Evolutionary conservation across 2,113 vertebrate genomes (phyloP).

Genomic region (Pelvicachromis taeniatus): DNA sequence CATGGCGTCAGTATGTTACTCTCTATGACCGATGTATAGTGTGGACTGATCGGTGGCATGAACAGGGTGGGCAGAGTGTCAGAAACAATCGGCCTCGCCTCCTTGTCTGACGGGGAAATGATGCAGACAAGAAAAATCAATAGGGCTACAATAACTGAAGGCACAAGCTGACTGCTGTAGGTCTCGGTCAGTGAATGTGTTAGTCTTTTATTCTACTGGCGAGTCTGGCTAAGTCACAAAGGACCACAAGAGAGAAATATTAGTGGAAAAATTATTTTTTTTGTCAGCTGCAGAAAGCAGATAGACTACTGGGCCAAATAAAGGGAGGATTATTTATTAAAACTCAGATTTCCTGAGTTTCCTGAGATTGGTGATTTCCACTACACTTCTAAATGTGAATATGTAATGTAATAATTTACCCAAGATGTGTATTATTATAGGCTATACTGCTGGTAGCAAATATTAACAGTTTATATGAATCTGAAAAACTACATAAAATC

Average conservation of each 20-base stretch:
- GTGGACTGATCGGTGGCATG: not conserved
- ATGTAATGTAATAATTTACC: not conserved
- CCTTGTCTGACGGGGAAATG: not conserved
- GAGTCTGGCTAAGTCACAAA: not conserved
- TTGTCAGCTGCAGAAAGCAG: not conserved
- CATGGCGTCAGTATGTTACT: not conserved
- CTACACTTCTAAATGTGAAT: not conserved
- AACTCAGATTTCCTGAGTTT: not conserved
- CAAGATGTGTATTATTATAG: not conserved
- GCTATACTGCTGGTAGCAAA: not conserved
- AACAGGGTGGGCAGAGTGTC: not conserved
- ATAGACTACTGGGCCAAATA: not conserved
- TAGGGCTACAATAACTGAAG: not conserved
- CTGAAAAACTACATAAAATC: not conserved
- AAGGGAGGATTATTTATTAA: not conserved
- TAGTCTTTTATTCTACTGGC: not conserved
- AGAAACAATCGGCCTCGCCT: not conserved
- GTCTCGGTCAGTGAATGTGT: fast-evolving
- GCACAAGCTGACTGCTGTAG: not conserved
- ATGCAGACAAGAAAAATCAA: not conserved
- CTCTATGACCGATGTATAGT: not conserved
- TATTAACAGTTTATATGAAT: not conserved
- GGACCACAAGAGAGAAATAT: not conserved
- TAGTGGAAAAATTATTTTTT: not conserved
- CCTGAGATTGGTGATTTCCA: not conserved